Evolutionary conservation across 1,140 invertebrate genomes (phyloP), one percentile per base, ranked within the genome.

Genomic region (Diorhabda carinulata): DNA sequence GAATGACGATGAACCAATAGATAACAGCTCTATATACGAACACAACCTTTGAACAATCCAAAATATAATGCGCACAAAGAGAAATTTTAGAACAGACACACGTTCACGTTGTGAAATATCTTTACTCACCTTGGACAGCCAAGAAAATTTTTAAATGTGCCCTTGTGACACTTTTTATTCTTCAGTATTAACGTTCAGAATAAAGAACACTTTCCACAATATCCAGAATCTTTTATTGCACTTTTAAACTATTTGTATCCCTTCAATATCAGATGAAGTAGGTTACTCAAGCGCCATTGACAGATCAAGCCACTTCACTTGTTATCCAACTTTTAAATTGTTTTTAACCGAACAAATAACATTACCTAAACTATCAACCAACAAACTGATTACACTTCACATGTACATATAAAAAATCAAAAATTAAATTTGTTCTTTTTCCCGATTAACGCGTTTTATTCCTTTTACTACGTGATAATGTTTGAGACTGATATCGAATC

Each of bases 1-100:
- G n/a, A 52, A 52, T 52, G 2, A 52, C n/a, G 47, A n/a, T n/a
- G 47, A 52, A 52, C 6, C 4, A n/a, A 52, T n/a, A 8, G 6
- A n/a, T 3, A 52, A 52, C 47, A 52, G 47, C 47, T 52, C 6
- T n/a, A 52, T 52, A 4, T n/a, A 52, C 47, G n/a, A 52, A 52
- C 47, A 52, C 47, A 52, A 52, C 47, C 6, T 52, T 52, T 52
- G 47, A 52, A 52, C 47, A 52, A 52, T 52, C 47, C 47, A 52
- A 52, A 52, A 52, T n/a, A 52, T 52, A 52, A 52, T 52, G 47
- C 47, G 47, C 47, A 52, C n/a, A 52, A 52, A 52, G 47, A 52
- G 47, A 52, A 25, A 25, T 25, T 25, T 25, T 25, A 25, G 47
- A 52, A 52, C 47, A 52, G 2, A 52, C 47, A 52, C 47, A n/a